These are phyloP conservation scores for Sialia sialis DNA, from an alignment of 2,113 vertebrate species.

Conservation along the genomic window DNA sequence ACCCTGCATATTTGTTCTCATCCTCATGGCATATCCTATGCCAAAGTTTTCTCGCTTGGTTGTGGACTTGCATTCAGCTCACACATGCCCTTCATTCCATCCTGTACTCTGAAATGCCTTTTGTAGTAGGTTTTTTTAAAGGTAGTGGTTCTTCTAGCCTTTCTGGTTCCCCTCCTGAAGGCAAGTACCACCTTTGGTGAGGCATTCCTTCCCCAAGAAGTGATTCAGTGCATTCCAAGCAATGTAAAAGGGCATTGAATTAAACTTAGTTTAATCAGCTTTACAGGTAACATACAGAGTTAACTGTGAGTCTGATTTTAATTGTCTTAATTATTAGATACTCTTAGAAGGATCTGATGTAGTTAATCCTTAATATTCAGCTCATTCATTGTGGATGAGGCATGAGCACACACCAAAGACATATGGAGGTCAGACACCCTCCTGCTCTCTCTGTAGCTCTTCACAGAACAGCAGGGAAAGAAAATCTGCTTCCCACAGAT, in stretches of 20 bases:
- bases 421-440: neutral
- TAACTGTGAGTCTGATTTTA: neutral
- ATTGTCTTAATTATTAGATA: constrained; percentile 23
- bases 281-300: neutral
- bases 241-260: neutral
- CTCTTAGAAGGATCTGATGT: constrained; percentile 14
- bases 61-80: neutral
- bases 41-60: neutral
- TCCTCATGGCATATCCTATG: neutral
- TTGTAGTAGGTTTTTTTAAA: neutral
- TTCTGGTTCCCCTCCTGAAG: neutral
- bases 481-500: constrained; percentile 27
- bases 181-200: neutral
- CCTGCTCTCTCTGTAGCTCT: constrained; percentile 4
- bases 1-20: neutral
- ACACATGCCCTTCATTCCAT: rapidly evolving
- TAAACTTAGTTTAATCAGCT: constrained; percentile 1
- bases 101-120: neutral
- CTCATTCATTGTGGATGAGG: neutral
- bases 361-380: constrained; percentile 3
- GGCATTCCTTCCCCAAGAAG: neutral
- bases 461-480: neutral
- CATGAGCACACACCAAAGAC: neutral
- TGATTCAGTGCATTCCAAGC: neutral
- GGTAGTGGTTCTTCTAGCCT: neutral